Percentiles rank a stretch among this genome's conserved stretches.
phyloP scores from a whole-genome alignment of 2,113 vertebrate genomes.

The Macquaria australasica region DNA sequence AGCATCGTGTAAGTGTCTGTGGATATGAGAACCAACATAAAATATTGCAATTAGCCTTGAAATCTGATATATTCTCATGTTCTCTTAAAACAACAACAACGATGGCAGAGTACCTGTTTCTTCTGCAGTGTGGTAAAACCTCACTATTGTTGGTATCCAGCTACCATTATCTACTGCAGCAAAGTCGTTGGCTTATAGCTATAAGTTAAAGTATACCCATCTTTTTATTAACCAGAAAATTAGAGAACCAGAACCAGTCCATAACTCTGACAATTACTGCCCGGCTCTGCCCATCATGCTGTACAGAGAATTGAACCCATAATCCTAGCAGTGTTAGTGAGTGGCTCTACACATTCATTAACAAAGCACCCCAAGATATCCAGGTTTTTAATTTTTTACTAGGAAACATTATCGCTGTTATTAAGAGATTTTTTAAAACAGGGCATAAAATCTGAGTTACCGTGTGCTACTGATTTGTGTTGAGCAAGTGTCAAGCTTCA shows the following conservation, averaged over 20 bases:
- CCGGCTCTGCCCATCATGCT: not conserved
- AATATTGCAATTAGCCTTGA: not conserved
- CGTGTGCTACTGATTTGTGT: slow-evolving; percentile 11
- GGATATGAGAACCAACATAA: not conserved
- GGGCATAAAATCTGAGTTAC: not conserved
- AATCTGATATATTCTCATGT: not conserved
- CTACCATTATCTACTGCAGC: no score
- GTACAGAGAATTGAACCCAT: not conserved
- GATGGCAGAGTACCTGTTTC: no score
- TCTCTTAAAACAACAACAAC: not conserved
- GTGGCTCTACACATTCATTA: not conserved
- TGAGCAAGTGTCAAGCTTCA: slow-evolving; percentile 22
- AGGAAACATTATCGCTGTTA: not conserved
- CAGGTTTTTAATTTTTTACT: not conserved
- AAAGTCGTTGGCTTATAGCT: not conserved
- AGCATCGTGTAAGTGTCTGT: not conserved
- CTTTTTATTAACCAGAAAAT: not conserved
- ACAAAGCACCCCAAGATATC: not conserved
- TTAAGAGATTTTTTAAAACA: not conserved
- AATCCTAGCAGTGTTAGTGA: not conserved
- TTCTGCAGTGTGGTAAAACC: no score
- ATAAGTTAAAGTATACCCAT: not conserved
- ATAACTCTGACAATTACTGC: not conserved
- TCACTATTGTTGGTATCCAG: no score
- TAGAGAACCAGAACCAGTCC: not conserved